Evolutionary conservation across 2,888 invertebrate species (phyloP), one percentile per base, ranked within the genome.

Genomic region (Lepeophtheirus nordmannii): DNA sequence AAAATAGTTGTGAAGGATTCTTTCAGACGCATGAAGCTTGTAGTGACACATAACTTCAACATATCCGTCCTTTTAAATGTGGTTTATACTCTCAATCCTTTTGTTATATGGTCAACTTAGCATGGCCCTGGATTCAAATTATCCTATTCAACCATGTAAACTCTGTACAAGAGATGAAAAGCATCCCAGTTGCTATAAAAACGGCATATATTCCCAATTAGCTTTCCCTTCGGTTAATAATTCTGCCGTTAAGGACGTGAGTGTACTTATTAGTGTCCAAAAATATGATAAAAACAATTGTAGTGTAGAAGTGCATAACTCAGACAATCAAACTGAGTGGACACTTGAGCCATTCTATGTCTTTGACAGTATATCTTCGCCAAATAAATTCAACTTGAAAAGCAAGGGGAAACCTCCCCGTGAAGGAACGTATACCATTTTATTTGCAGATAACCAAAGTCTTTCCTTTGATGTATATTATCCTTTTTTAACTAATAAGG

Each of bases 401-500:
- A 46, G 53, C 17, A 17, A 46, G 53, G 14, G 53, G 8, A 46
- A n/a, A 1, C 53, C 53, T 46, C 30, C 30, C 30, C 17, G 5
- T 2, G 53, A 46, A 17, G 53, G 53, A 46, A 46, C 53, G n/a
- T 46, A 46, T 46, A 17, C 14, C 1, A 17, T 46, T 46, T 17
- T n/a, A n/a, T 46, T 46, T 46, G 53, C n/a, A 17, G n/a, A n/a
- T 14, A 46, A 46, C 17, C 14, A 46, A 17, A 46, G 53, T 17
- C 53, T 46, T 14, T n/a, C n/a, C 53, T 46, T 46, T 46, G 53
- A 46, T 46, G 53, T 46, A 46, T 46, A n/a, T 46, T 46, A 46
- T 46, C 53, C 53, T 17, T 46, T n/a, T 8, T 5, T 46, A 14
- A 14, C 8, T 46, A 8, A 30, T 30, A 30, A 46, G 8, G 53